Evolutionary conservation across 2,113 vertebrate species (phyloP).

Genomic region (Emydura subglobosa): DNA sequence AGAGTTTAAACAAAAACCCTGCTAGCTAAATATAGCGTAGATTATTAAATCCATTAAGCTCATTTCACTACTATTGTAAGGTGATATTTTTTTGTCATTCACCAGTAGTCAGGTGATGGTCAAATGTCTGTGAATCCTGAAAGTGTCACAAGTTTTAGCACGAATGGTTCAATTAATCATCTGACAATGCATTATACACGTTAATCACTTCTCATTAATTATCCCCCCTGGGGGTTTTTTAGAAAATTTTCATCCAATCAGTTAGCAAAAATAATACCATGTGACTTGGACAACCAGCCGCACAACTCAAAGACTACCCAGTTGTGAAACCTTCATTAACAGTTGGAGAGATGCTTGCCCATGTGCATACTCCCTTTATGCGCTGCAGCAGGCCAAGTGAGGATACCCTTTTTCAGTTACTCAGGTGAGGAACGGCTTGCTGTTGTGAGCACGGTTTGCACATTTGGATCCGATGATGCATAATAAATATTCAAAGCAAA

Average conservation of each 20-base stretch:
- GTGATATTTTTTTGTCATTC: fast-evolving
- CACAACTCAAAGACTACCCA: background rate
- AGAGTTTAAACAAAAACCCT: background rate
- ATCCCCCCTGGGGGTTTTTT: background rate
- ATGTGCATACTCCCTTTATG: background rate
- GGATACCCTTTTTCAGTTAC: no score
- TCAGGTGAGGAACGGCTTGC: background rate
- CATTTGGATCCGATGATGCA: background rate
- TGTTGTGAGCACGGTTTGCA: background rate
- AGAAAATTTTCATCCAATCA: background rate
- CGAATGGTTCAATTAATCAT: background rate
- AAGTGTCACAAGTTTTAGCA: background rate
- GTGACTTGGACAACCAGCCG: background rate
- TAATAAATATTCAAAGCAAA: background rate
- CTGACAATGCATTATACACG: background rate
- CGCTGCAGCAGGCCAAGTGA: background rate
- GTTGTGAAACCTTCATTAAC: background rate
- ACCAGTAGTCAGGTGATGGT: background rate
- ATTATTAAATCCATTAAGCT: background rate
- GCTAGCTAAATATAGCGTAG: background rate
- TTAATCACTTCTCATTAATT: background rate
- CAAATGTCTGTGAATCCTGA: background rate
- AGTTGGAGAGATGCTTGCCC: background rate
- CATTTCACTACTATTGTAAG: background rate
- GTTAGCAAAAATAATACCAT: background rate